Evolutionary conservation across 1,140 invertebrate genomes (phyloP), one percentile per base, ranked within the genome.

Genomic region (Drosophila murphyi): DNA sequence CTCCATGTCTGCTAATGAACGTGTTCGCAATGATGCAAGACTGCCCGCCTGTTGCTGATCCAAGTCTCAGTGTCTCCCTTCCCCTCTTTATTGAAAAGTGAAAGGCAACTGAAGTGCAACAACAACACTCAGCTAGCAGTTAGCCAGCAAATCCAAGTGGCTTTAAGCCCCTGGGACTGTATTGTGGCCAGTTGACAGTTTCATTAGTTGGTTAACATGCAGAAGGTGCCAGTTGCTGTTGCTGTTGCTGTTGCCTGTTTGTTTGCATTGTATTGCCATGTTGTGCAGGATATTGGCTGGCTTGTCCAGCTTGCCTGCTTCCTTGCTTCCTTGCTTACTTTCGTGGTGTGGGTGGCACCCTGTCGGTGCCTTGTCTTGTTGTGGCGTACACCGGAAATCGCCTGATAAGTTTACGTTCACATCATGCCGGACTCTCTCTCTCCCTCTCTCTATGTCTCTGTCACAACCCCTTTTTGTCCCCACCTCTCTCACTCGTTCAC

Each of bases 141-240:
- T 20, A 20, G 20, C 20, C 54, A 37, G 28, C 64, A n/a, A n/a
- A 8, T 28, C n/a, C 32, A 10, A 35, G 20, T 48, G 28, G 41
- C 63, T 62, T 60, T 57, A 37, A 45, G 29, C 39, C 57, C 43
- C 45, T 8, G 8, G 64, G 45, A 20, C 67, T 62, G 64, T 75
- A 64, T 81, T 87, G 83, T 59, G 83, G 83, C 83, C 79, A 82
- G 83, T 87, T 87, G 83, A 87, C 83, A 87, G 83, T 87, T 87
- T 87, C 83, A 87, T 87, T 87, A 87, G 83, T 87, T 82, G 83
- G 83, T 87, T 87, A 80, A 87, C 83, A 87, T 88, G 83, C 63
- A 60, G 45, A 47, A 54, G 50, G 52, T 67, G 41, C 50, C 47
- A 55, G 54, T 62, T 60, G 47, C 50, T 68, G 68, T 63, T 63